Evolutionary conservation across 2,888 invertebrate genomes (phyloP).

Genomic region (Netelia virgata): DNA sequence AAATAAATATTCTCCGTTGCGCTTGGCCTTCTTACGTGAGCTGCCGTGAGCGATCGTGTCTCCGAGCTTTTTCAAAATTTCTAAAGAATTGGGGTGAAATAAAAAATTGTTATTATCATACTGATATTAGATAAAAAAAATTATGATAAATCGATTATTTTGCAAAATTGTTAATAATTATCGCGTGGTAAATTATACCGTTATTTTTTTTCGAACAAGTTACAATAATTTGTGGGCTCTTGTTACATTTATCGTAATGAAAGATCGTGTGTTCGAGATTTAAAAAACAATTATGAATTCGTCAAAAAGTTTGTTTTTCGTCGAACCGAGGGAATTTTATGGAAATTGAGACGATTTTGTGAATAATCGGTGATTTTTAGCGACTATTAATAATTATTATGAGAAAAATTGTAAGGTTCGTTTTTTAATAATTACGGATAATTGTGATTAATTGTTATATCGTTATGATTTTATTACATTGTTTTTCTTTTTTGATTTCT

Average conservation of each 20-base stretch:
- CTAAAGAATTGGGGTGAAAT: not conserved
- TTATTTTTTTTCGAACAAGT: too few species aligned
- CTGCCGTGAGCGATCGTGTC: constrained; percentile 43
- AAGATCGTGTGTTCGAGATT: too few species aligned
- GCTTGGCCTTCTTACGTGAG: constrained; percentile 58
- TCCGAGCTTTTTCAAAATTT: constrained; percentile 21
- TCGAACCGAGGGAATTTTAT: not conserved
- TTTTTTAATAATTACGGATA: not conserved
- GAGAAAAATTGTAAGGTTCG: not conserved
- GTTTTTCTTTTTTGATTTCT: too few species aligned
- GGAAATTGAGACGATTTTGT: not conserved
- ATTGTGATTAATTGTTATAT: not conserved
- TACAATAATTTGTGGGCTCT: too few species aligned
- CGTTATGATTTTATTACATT: too few species aligned
- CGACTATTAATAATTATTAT: not conserved
- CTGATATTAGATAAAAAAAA: too few species aligned
- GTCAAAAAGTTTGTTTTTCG: too few species aligned
- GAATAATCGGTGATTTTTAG: not conserved
- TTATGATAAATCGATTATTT: too few species aligned
- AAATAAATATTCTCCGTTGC: constrained; percentile 33
- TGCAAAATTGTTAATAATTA: too few species aligned
- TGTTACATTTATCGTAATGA: too few species aligned
- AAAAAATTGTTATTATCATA: not conserved
- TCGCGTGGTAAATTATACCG: too few species aligned
- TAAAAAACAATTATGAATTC: too few species aligned